These are phyloP conservation scores for Pseudococcus longispinus DNA, from an alignment of 2,888 invertebrate species.

Conservation along the genomic window DNA sequence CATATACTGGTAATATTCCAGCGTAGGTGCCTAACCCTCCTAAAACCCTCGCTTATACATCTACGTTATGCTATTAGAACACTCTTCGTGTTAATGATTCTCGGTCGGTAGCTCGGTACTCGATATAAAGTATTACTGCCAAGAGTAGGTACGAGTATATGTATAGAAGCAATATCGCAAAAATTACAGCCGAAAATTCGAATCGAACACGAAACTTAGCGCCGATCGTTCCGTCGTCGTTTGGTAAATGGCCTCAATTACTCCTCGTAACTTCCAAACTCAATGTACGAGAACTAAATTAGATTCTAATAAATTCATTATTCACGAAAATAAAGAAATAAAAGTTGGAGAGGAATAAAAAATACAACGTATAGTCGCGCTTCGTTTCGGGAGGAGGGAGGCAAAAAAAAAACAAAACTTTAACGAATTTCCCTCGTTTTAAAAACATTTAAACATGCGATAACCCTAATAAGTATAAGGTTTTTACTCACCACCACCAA, in stretches of 20 bases:
- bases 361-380: background rate
- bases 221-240: background rate
- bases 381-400: background rate
- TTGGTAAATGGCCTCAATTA: conserved; percentile 22
- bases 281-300: conserved; percentile 4
- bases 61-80: background rate
- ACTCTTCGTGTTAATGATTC: conserved; percentile 14
- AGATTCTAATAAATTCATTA: conserved; percentile 28
- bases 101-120: background rate
- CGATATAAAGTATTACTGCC: background rate
- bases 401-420: background rate
- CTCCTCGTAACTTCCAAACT: background rate
- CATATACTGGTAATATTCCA: background rate
- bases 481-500: background rate
- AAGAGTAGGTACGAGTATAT: no score
- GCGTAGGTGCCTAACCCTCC: background rate
- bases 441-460: conserved; percentile 27
- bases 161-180: background rate
- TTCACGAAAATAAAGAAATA: conserved; percentile 34
- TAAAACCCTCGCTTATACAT: background rate
- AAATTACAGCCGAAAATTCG: background rate
- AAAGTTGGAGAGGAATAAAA: background rate
- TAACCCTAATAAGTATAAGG: background rate
- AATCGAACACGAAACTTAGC: conserved; percentile 19
- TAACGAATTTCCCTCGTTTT: conserved; percentile 17